These are phyloP conservation scores for Leptodactylus fuscus DNA, from an alignment of 2,113 vertebrate genomes.

Conservation along the genomic window DNA sequence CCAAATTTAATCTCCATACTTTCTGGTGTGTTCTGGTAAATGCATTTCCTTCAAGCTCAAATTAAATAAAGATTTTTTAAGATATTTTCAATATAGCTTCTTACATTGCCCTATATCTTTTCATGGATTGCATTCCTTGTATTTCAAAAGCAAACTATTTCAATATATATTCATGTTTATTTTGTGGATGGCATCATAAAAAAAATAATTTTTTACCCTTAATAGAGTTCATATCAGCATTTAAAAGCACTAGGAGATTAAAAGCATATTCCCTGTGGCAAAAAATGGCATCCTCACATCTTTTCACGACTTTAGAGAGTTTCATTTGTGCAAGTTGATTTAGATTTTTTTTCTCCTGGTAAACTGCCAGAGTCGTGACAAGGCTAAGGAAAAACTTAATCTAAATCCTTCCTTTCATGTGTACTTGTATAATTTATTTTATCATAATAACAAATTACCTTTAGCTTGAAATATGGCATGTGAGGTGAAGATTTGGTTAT, in stretches of 20 bases:
- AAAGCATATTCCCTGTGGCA: slow-evolving; percentile 43
- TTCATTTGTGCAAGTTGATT: slow-evolving; percentile 26
- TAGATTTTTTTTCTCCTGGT: slow-evolving; percentile 12
- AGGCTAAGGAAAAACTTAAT: slow-evolving; percentile 7
- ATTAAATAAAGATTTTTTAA: background rate
- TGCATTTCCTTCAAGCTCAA: too few species aligned
- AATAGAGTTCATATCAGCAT: slow-evolving; percentile 51
- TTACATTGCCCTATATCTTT: slow-evolving; percentile 2
- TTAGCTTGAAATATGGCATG: slow-evolving; percentile 1
- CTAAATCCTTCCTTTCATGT: slow-evolving; percentile 39
- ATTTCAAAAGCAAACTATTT: slow-evolving; percentile 40
- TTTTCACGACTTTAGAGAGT: slow-evolving; percentile 26
- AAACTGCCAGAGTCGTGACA: slow-evolving; percentile 20
- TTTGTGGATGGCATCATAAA: slow-evolving; percentile 19
- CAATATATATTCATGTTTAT: slow-evolving; percentile 44
- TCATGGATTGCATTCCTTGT: background rate
- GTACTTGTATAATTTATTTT: slow-evolving; percentile 32
- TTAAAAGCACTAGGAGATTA: slow-evolving; percentile 43
- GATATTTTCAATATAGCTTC: background rate
- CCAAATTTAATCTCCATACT: too few species aligned
- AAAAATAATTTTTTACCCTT: slow-evolving; percentile 24
- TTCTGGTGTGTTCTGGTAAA: too few species aligned
- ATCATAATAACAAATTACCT: slow-evolving; percentile 38
- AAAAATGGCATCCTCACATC: slow-evolving; percentile 38
- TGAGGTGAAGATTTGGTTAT: background rate